Evolutionary conservation across 2,113 vertebrate species (phyloP).

Genomic region (Glaucidium brasilianum): DNA sequence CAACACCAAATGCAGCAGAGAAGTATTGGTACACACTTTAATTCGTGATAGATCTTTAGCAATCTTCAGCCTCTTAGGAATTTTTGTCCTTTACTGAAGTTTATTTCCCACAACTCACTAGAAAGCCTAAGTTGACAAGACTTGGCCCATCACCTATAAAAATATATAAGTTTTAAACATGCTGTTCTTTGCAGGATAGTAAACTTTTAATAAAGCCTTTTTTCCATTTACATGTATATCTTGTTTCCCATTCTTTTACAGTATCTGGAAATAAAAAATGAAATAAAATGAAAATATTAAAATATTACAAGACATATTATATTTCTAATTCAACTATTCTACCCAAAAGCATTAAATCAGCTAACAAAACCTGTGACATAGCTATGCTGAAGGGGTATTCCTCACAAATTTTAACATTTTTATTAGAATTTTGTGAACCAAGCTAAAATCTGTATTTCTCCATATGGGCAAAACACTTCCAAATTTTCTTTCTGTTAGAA

Average conservation of each 20-base stretch:
- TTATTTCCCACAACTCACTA: not conserved
- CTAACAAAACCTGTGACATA: not conserved
- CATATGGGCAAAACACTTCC: not conserved
- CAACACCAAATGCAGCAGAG: not conserved
- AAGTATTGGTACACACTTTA: not conserved
- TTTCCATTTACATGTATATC: not conserved
- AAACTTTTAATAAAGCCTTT: not conserved
- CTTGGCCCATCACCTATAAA: not conserved
- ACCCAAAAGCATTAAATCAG: not conserved
- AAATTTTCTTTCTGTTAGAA: not conserved
- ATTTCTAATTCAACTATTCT: not conserved
- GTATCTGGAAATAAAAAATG: not conserved
- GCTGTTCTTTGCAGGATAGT: not conserved
- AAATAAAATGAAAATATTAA: not conserved
- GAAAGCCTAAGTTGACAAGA: not conserved
- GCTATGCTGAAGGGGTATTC: not conserved
- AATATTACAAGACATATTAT: not conserved
- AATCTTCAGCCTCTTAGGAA: not conserved
- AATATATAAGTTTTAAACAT: not conserved
- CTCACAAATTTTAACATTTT: not conserved
- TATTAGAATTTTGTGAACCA: not conserved
- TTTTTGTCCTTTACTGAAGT: not conserved
- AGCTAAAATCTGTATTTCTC: not conserved
- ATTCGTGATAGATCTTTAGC: not conserved
- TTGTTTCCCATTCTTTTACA: not conserved